Conservation (phyloP, 2,113 vertebrate genomes). For the Pyxicephalus adspersus region DNA sequence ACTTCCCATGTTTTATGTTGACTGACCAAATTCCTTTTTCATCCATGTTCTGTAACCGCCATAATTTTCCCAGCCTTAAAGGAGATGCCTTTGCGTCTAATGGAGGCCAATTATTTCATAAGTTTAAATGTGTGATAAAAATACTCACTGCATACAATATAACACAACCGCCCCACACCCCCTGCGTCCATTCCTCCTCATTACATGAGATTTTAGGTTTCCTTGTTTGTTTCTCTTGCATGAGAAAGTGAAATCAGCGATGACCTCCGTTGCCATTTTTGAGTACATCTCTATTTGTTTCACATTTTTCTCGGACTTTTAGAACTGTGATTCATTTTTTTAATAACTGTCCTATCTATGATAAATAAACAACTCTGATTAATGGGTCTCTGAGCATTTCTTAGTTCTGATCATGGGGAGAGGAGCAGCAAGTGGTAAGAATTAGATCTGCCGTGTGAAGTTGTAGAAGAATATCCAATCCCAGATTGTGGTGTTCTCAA, state of each 20-base stretch:
- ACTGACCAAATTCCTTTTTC: too few relatives aligned
- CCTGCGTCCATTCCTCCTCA: not conserved
- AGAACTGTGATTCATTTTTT: not conserved
- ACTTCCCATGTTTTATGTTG: too few relatives aligned
- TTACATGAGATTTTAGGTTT: not conserved
- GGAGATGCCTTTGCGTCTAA: not conserved
- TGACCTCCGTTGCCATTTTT: not conserved
- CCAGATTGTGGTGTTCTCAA: too few relatives aligned
- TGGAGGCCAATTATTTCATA: not conserved
- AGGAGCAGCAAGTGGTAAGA: not conserved
- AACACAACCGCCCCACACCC: not conserved
- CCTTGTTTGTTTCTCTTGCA: slow-evolving; percentile 8
- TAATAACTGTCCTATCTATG: not conserved
- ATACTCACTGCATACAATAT: not conserved
- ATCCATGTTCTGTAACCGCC: too few relatives aligned
- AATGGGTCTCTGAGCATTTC: not conserved
- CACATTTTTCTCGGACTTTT: not conserved
- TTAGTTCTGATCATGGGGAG: not conserved
- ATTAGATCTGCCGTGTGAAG: not conserved
- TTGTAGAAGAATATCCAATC: too few relatives aligned
- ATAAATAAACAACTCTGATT: slow-evolving; percentile 41
- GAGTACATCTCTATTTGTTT: not conserved
- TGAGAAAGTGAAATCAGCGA: slow-evolving; percentile 27
- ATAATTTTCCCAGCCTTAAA: not conserved
- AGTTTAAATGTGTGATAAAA: not conserved